Evolutionary conservation across 1,140 invertebrate genomes (phyloP).

Genomic region (Euborellia annulipes): DNA sequence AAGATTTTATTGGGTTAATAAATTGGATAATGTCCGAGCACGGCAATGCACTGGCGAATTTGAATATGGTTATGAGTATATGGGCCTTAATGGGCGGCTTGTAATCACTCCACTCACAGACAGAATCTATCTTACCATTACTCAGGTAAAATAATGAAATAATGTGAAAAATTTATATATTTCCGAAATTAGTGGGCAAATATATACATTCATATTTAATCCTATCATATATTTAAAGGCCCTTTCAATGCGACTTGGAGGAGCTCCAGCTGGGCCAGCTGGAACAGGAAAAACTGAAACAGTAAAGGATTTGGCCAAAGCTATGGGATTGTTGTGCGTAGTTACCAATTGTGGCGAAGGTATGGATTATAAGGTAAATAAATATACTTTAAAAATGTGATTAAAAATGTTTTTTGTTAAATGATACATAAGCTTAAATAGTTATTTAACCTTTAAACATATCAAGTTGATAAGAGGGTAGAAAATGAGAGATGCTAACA

Average conservation of each 20-base stretch:
- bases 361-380: constrained; percentile 54
- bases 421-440: too few species aligned
- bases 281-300: constrained; percentile 87
- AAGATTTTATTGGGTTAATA: constrained; percentile 76
- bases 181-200: too few species aligned
- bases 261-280: constrained; percentile 67
- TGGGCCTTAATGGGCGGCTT: constrained; percentile 77
- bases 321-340: constrained; percentile 67
- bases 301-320: constrained; percentile 77
- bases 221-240: too few species aligned
- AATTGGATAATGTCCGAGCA: constrained; percentile 62
- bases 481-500: too few species aligned
- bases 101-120: constrained; percentile 86
- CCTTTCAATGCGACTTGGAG: constrained; percentile 71
- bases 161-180: too few species aligned
- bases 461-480: too few species aligned
- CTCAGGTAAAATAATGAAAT: too few species aligned
- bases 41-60: constrained; percentile 68
- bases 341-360: constrained; percentile 87
- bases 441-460: too few species aligned
- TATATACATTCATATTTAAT: too few species aligned
- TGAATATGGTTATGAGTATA: constrained; percentile 86
- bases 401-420: constrained; percentile 9
- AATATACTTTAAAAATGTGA: too few species aligned
- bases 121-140: constrained; percentile 79